These are phyloP conservation scores for Myotis planiceps DNA, from an alignment of 2,797 vertebrate genomes.

Conservation along the genomic window DNA sequence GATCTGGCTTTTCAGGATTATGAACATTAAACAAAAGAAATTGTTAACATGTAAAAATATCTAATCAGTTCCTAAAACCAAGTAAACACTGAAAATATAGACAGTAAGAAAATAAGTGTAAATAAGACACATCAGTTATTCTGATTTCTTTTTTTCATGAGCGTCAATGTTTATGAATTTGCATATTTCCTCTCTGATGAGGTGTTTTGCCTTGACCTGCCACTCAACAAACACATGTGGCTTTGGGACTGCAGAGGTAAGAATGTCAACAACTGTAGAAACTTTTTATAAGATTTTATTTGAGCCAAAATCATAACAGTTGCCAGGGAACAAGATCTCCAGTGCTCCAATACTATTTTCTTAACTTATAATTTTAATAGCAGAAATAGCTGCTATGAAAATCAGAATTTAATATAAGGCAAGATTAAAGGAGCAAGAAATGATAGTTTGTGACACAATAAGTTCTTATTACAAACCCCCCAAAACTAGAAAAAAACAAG, in stretches of 20 bases:
- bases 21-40: background rate
- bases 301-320: background rate
- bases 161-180: background rate
- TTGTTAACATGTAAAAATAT: background rate
- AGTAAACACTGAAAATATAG: background rate
- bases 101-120: background rate
- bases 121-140: background rate
- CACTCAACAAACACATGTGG: background rate
- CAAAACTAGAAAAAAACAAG: background rate
- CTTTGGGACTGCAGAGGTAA: background rate
- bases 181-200: background rate
- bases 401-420: background rate
- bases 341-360: background rate
- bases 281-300: background rate
- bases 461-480: slow-evolving; percentile 26
- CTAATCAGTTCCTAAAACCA: background rate
- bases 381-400: slow-evolving; percentile 34
- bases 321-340: background rate
- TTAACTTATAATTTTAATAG: slow-evolving; percentile 25
- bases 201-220: background rate
- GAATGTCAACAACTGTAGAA: background rate
- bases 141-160: background rate
- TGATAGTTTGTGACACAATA: background rate
- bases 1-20: background rate
- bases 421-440: slow-evolving; percentile 31